Conservation (phyloP, 2,113 vertebrate genomes). For the Ammodytes dubius region DNA sequence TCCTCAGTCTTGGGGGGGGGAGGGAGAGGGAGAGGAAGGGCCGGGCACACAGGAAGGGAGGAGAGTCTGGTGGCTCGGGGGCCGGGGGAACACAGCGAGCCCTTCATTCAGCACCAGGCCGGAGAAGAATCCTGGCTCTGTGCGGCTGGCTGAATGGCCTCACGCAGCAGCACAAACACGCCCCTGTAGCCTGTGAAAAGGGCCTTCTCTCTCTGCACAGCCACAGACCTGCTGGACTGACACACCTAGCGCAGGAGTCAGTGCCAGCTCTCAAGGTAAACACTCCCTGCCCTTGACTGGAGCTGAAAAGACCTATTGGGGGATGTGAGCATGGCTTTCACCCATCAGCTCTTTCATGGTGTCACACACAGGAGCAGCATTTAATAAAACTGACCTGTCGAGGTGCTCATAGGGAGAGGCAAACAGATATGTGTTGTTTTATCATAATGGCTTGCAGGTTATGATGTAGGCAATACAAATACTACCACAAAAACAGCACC, state of each 20-base stretch:
- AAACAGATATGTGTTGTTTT: constrained; percentile 1
- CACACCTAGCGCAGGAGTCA: constrained; percentile 77
- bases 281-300: constrained; percentile 76
- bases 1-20: constrained; percentile 33
- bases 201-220: constrained; percentile 85
- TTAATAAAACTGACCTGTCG: constrained; percentile 2
- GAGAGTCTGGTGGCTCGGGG: constrained; percentile 84
- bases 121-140: constrained; percentile 94
- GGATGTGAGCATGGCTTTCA: constrained; percentile 76
- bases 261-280: constrained; percentile 81
- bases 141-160: constrained; percentile 86
- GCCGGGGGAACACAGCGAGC: constrained; percentile 84
- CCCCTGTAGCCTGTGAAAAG: constrained; percentile 86
- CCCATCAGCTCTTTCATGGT: constrained; percentile 53
- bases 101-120: constrained; percentile 89
- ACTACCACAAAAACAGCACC: background rate
- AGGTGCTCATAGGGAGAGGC: background rate
- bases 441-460: background rate
- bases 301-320: constrained; percentile 71
- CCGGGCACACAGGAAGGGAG: constrained; percentile 94
- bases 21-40: constrained; percentile 84
- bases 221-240: constrained; percentile 84
- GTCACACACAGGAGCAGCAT: constrained; percentile 17
- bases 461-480: background rate
- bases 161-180: constrained; percentile 87